Conservation (phyloP, 2,888 invertebrate genomes). For the Tiliacea aurago region DNA sequence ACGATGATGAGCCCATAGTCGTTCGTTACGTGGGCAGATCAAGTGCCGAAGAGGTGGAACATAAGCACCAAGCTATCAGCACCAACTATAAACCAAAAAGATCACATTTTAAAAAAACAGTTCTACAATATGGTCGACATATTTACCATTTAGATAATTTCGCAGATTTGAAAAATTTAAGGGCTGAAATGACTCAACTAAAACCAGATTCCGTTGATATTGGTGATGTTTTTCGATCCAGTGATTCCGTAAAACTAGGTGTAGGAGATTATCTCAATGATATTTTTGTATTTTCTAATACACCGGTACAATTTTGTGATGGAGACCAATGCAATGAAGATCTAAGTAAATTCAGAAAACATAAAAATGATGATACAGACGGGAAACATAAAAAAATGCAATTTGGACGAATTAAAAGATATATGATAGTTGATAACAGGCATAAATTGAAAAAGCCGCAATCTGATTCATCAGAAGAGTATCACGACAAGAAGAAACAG, state of each 20-base stretch:
- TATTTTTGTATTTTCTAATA: conserved; percentile 2
- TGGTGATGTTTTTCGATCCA: conserved; percentile 29
- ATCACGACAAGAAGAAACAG: background rate
- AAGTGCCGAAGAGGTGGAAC: accelerated
- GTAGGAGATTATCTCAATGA: conserved; percentile 63
- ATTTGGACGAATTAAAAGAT: conserved; percentile 8
- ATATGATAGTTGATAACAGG: conserved; percentile 31
- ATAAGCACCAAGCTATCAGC: accelerated
- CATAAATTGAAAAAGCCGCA: background rate
- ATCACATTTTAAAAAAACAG: background rate
- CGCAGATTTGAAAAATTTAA: background rate
- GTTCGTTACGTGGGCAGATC: background rate
- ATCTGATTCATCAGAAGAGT: background rate
- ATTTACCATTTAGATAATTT: conserved; percentile 20
- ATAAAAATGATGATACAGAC: background rate
- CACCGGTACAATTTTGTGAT: background rate
- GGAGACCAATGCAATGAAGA: background rate
- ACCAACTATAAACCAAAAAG: background rate
- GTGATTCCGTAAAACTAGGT: background rate
- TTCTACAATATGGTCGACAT: conserved; percentile 24
- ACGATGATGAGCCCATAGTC: background rate
- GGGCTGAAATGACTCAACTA: background rate
- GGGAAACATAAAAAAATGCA: background rate
- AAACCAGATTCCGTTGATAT: conserved; percentile 54
- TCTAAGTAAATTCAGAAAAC: conserved; percentile 4